phyloP scores from a whole-genome alignment of 2,797 vertebrate genomes.

The Oryzias dopingdopingensis region DNA sequence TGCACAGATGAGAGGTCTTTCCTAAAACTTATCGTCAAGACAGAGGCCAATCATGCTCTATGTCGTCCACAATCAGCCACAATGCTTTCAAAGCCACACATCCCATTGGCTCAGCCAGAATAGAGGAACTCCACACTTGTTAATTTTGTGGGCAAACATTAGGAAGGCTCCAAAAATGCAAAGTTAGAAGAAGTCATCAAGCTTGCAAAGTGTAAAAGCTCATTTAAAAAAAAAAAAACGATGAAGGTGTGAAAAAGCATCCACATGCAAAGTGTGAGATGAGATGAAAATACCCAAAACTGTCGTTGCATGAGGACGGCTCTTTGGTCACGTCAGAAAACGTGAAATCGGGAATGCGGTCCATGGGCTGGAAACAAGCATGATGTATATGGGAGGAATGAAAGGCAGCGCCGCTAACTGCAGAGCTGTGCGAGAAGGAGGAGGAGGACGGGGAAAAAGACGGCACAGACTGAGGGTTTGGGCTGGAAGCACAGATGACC shows the following conservation, averaged over 20 bases:
- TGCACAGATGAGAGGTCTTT: conserved; percentile 18
- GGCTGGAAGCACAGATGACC: conserved; percentile 66
- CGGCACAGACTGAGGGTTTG: conserved; percentile 57
- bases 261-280: conserved; percentile 63
- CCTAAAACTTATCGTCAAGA: not conserved
- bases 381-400: conserved; percentile 86
- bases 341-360: conserved; percentile 86
- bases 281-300: conserved; percentile 85
- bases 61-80: conserved; percentile 42
- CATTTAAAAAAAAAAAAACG: not conserved
- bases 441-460: conserved; percentile 61
- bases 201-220: not conserved
- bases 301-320: conserved; percentile 74
- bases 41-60: conserved; percentile 54
- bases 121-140: conserved; percentile 54
- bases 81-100: conserved; percentile 44
- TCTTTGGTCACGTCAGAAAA: conserved; percentile 83
- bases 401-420: conserved; percentile 62
- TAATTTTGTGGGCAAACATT: conserved; percentile 43
- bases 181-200: conserved; percentile 13
- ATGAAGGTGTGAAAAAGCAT: conserved; percentile 23
- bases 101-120: conserved; percentile 23
- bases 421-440: conserved; percentile 63
- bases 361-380: conserved; percentile 91
- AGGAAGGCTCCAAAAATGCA: conserved; percentile 16